Base-by-base conservation (phyloP, 2,888 invertebrate genomes). In the Platycnemis pennipes region DNA sequence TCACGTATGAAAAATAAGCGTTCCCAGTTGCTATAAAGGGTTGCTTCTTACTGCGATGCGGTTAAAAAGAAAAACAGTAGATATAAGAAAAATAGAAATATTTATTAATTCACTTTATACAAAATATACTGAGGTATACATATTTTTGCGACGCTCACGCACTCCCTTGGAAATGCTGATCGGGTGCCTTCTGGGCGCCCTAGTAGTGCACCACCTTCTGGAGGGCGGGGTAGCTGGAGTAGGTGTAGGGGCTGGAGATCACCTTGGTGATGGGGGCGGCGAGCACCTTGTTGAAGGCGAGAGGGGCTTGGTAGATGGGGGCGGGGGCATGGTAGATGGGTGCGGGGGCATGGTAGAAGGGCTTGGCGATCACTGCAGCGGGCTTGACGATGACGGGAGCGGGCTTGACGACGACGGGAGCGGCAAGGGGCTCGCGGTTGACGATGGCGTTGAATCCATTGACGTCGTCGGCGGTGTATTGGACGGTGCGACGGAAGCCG, bases 291-390 rank as follows among this genome's bases (percentile, higher is more conserved):
- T 94, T 53, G 89, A 37, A 89, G 31, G 89, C 89, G 31, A 53
- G 37, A 1, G 89, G 86, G 53, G 94, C 94, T 88, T 94, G 94
- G 49, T 94, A 94, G 26, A 94, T 94, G 22, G 94, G 95, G 94
- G 88, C 95, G 95, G 44, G 94, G 94, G 88, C 94, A 95, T 95
- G 89, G 95, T 95, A 94, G 94, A 19, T 5, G 11, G 49, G 46
- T 8, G 88, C 26, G 45, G 69, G 56, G 42, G 56, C 16, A 26
- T 31, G 26, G 91, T 19, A 56, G 69, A 94, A 87, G 53, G 94
- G 94, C 77, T 94, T 94, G 22, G 95, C 95, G 0, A 95, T 94
- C 94, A 96, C 96, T 91, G 96, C 96, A 26, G 53, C 53, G 88
- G 94, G 53, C 45, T 45, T 94, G 46, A 94, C 88, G 88, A 88